Conservation (phyloP, 35 echinoderm and acorn worm genomes). For the Lytechinus pictus region DNA sequence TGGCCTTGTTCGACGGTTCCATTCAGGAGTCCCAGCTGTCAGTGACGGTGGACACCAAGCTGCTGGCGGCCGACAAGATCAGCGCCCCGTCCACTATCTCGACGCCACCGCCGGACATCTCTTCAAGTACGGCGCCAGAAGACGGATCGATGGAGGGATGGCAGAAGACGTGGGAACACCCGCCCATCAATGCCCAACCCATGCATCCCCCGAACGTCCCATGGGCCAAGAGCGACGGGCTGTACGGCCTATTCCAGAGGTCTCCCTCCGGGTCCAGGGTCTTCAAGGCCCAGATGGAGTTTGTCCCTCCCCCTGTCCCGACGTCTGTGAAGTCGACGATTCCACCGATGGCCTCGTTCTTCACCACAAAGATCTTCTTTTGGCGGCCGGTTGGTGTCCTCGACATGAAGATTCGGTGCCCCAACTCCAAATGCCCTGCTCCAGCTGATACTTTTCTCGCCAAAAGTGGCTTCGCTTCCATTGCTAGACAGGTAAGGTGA, state of each 20-base stretch:
- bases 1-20: too few relatives aligned
- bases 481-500: too few relatives aligned
- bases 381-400: constrained; percentile 47
- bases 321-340: not conserved
- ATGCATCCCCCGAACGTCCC: constrained; percentile 35
- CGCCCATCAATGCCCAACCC: not conserved
- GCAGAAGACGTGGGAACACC: constrained; percentile 54
- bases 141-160: constrained; percentile 68
- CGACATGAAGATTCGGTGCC: too few relatives aligned
- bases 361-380: constrained; percentile 16
- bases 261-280: constrained; percentile 32
- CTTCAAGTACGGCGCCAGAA: too few relatives aligned
- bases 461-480: too few relatives aligned
- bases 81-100: too few relatives aligned
- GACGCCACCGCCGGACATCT: too few relatives aligned
- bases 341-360: constrained; percentile 25
- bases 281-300: not conserved
- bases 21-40: too few relatives aligned
- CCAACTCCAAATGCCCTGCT: constrained; percentile 12
- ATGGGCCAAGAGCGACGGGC: not conserved
- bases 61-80: too few relatives aligned
- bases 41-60: too few relatives aligned
- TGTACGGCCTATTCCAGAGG: constrained; percentile 34
- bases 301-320: too few relatives aligned
- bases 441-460: not conserved